Evolutionary conservation across 35 echinoderm and acorn worm genomes (phyloP), one percentile per base, ranked within the genome.

Genomic region (Acanthaster planci): DNA sequence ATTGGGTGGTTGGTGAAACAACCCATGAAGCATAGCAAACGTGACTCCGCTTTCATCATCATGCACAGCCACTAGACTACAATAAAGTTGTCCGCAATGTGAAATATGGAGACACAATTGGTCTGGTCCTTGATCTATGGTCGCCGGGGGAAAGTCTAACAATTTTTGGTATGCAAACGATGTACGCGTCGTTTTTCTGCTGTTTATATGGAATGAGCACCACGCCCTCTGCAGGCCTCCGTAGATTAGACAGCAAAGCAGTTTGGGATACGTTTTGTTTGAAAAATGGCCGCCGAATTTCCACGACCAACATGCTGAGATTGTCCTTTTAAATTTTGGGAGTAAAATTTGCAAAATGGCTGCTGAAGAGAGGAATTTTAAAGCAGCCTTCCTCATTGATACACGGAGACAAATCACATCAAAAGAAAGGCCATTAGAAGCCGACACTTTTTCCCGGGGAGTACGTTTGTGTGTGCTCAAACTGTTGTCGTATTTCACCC

Each of bases 401-500:
- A 26, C 64, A 7, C 64, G 64, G 26, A 72, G 64, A 29, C 64
- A 26, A 34, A 72, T 72, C 2, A 35, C 64, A 36, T 26, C 64
- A 26, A 72, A 1, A 34, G 64, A 72, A 21, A 72, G 30, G 23
- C 64, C 64, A 26, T 4, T 72, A 72, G 64, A 72, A 31, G 64
- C 30, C 2, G 15, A 26, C 18, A 72, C 23, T 31, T 72, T 72
- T 35, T 36, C 64, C 23, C 64, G 34, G 64, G 64, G 64, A 72
- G 64, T 72, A 6, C 64, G 64, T 26, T 72, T 72, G 64, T 72
- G 64, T 72, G 64, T 72, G 29, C 64, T 72, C 21, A 72, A 72
- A 72, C n/a, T 72, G 64, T 9, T 72, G 64, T 72, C 64, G 34
- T 72, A 72, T 72, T 72, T 72, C 34, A 34, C 64, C n/a, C 64